Base-by-base conservation (phyloP, 1,140 invertebrate species). In the Uloborus diversus region DNA sequence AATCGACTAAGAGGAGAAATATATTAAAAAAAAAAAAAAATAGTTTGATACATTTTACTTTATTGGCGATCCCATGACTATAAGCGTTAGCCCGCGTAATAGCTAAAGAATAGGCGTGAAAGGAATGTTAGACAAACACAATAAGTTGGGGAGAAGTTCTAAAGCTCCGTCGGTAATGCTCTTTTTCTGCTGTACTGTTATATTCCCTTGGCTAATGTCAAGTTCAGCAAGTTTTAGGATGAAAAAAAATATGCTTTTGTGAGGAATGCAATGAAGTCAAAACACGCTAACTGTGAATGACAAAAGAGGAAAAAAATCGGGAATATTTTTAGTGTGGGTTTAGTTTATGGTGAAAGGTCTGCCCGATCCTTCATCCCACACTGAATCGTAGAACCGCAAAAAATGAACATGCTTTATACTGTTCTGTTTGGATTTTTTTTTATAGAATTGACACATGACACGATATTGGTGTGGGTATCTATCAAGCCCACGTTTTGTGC, bases 211-310 rank as follows among this genome's bases (percentile, higher is more conserved):
- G 4, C 56, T 75, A 75, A 75, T 75, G 71, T 53, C 27, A 37
- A 53, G 71, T 75, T 75, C 13, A 3, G 49, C 13, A 20, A 53
- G n/a, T 20, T 20, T 7, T 9, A 42, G 37, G 17, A 42, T 7
- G 37, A 17, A 42, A 64, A 64, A 51, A 51, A 7, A 11, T 0
- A 20, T 75, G 17, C 71, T 30, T 64, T 75, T 75, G 71, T 75
- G 28, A 23, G 20, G 13, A n/a, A 51, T n/a, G 23, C 57, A 64
- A 75, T 75, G 71, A 42, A 75, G 71, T 75, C 71, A 62, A 75
- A 75, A 75, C 71, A 75, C 53, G 71, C 23, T 64, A 51, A 62
- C 49, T 75, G 64, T 75, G 71, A 75, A 75, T 75, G n/a, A 75
- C 53, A 75, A 75, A 64, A 27, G 59, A 32, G 71, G 35, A 75